Evolutionary conservation across 2,113 vertebrate species (phyloP), one percentile per base, ranked within the genome.

Genomic region (Ornithorhynchus anatinus): DNA sequence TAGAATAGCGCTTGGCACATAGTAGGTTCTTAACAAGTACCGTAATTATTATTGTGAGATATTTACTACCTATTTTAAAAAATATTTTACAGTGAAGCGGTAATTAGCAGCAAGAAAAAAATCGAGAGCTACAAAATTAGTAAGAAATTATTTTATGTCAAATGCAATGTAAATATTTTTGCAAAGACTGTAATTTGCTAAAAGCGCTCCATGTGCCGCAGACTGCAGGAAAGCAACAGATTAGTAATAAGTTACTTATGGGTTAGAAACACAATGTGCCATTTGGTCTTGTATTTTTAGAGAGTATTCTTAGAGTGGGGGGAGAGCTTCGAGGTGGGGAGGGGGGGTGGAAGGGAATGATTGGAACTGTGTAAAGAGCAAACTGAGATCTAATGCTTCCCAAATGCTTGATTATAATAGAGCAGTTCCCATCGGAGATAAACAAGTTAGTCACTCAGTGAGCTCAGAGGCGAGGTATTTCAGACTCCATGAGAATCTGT

Each of bases 381-480:
- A 76, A 9, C 14, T 8, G 39, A 53, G 68, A 58, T 62, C 54
- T 67, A 72, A 69, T 19, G 50, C 83, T 63, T 64, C 77, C 74
- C 77, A 65, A 73, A 68, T 29, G 6, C 71, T 39, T 32, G 50
- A 52, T 33, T 52, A 32, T 32, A 52, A 32, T 10, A 1, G 27
- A 45, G 59, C 53, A n/a, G 67, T 35, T 84, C 87, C 84, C 72
- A 8, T 23, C 52, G 85, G 85, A 80, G 39, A 69, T 52, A 52
- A 82, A 67, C 45, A 60, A 72, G 57, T 84, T 56, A 60, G 58
- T 79, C 83, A 79, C 32, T 29, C 1, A 0, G 4, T 86, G 84
- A 88, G 77, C 84, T 89, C 84, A 81, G 3, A 17, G 75, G 44
- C 11, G 15, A 86, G 61, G 81, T 77, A 87, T 89, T 73, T 60